A percentile compares a stretch with the other conserved stretches of the same genome.
phyloP scores from a whole-genome alignment of 2,888 invertebrate species.

The Parapristionchus giblindavisi region DNA sequence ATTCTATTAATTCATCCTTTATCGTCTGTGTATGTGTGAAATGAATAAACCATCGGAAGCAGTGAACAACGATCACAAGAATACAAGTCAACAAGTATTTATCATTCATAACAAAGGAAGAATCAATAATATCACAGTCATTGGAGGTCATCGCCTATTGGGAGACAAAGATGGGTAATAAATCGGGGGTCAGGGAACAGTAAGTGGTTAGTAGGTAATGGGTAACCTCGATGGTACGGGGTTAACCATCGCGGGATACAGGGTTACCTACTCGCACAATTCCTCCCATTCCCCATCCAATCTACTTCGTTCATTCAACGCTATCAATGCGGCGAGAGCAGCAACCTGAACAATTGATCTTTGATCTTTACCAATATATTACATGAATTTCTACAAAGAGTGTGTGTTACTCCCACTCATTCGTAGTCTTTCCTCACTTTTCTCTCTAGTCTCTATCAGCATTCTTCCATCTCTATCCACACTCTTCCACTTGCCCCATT shows the following conservation, averaged over 20 bases:
- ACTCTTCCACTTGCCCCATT: too few relatives aligned
- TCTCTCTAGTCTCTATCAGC: not conserved
- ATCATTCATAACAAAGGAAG: too few relatives aligned
- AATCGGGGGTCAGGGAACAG: not conserved
- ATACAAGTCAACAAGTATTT: too few relatives aligned
- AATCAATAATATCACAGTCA: too few relatives aligned
- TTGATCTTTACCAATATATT: not conserved
- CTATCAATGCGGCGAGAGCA: constrained; percentile 55
- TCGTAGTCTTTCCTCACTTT: not conserved
- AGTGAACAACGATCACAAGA: too few relatives aligned
- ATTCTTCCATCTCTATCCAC: too few relatives aligned
- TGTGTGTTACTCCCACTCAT: not conserved
- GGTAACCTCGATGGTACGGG: not conserved
- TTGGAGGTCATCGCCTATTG: too few relatives aligned
- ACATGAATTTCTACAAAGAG: too few relatives aligned
- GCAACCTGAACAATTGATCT: constrained; percentile 50
- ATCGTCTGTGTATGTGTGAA: too few relatives aligned
- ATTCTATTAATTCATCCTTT: too few relatives aligned
- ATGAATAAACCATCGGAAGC: too few relatives aligned
- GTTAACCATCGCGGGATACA: not conserved
- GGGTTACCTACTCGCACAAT: constrained; percentile 25
- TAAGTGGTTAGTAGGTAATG: not conserved
- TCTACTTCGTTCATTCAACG: constrained; percentile 53
- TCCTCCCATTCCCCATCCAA: constrained; percentile 58
- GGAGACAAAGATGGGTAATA: too few relatives aligned